Evolutionary conservation across 1,140 invertebrate genomes (phyloP).

Genomic region (Holotrichia oblita): DNA sequence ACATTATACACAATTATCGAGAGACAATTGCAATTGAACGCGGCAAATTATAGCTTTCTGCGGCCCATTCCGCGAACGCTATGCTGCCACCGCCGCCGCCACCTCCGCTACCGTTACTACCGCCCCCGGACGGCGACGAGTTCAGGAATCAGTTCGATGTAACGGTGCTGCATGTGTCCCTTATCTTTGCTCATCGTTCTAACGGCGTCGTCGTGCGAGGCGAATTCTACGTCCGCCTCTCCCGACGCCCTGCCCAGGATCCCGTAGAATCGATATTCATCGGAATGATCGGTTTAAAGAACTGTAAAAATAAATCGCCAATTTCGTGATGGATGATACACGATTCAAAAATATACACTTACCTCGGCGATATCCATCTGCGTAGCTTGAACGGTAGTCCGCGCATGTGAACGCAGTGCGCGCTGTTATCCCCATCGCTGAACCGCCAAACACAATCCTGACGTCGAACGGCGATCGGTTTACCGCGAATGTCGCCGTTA

Average conservation of each 20-base stretch:
- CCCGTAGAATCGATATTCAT: constrained; percentile 85
- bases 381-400: constrained; percentile 86
- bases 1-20: no score
- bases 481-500: constrained; percentile 60
- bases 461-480: constrained; percentile 44
- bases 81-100: constrained; percentile 6
- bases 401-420: constrained; percentile 88
- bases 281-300: constrained; percentile 87
- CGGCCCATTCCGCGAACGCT: not conserved
- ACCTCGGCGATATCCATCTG: constrained; percentile 86
- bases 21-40: no score
- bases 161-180: constrained; percentile 88
- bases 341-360: no score
- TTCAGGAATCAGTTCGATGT: constrained; percentile 79
- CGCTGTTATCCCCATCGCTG: constrained; percentile 58
- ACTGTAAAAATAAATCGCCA: no score
- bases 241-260: constrained; percentile 87
- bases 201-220: constrained; percentile 86
- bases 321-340: no score
- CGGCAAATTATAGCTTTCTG: not conserved
- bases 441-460: constrained; percentile 52
- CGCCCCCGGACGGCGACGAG: constrained; percentile 63
- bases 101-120: constrained; percentile 43
- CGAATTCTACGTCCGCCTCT: constrained; percentile 93
- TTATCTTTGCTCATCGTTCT: constrained; percentile 77